Conservation (phyloP, 2,113 vertebrate genomes). For the Microcebus griseorufus region DNA sequence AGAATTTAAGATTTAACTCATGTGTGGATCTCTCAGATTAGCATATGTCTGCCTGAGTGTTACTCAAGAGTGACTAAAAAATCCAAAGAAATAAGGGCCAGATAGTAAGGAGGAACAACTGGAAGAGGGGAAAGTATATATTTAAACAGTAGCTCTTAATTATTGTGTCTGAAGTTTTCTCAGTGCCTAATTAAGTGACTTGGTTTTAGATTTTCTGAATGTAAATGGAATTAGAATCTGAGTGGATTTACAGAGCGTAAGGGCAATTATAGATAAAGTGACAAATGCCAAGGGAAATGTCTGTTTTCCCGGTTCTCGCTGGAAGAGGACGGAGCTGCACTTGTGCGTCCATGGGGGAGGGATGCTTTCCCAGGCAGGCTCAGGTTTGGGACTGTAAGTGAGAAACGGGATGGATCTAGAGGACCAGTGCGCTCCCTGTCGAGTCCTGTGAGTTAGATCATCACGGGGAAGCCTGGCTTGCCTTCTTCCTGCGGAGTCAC, state of each 20-base stretch:
- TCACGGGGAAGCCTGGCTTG: not conserved
- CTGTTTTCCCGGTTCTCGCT: not conserved
- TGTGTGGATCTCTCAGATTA: not conserved
- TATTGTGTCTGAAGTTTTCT: not conserved
- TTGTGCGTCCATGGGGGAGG: fast-evolving
- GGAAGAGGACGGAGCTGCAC: not conserved
- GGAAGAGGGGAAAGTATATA: too few species aligned
- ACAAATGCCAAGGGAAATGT: fast-evolving
- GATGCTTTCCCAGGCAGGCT: not conserved
- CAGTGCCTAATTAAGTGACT: not conserved
- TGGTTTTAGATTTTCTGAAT: not conserved
- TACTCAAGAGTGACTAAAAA: not conserved
- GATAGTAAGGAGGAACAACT: not conserved
- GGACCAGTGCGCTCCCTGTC: fast-evolving
- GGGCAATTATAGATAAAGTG: fast-evolving
- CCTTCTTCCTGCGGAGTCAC: not conserved
- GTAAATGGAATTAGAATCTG: not conserved
- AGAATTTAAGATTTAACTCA: not conserved
- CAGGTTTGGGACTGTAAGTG: fast-evolving
- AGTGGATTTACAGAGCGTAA: not conserved
- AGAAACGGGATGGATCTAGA: not conserved
- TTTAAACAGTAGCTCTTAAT: not conserved
- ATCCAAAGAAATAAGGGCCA: not conserved
- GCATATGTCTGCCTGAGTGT: not conserved
- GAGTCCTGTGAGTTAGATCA: not conserved